phyloP scores from a whole-genome alignment of 1,140 invertebrate species.

The Manduca sexta region DNA sequence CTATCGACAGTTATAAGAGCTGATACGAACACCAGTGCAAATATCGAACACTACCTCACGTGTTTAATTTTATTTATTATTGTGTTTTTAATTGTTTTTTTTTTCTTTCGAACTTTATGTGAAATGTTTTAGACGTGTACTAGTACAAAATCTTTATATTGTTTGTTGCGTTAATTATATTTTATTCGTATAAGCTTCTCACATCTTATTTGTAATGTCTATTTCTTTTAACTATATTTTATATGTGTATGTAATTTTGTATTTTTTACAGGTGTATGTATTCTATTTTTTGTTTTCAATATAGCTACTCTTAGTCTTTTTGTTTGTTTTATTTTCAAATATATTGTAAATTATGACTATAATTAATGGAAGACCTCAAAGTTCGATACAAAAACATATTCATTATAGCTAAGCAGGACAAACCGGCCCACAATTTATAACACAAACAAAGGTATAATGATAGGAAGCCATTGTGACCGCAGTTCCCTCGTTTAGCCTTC shows the following conservation, averaged over 20 bases:
- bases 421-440: slow-evolving; percentile 19
- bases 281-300: slow-evolving; percentile 27
- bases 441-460: slow-evolving; percentile 26
- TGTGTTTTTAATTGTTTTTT: slow-evolving; percentile 1
- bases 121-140: slow-evolving; percentile 9
- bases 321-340: slow-evolving; percentile 34
- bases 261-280: slow-evolving; percentile 9
- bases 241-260: slow-evolving; percentile 8
- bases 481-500: slow-evolving; percentile 40
- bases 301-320: slow-evolving; percentile 24
- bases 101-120: slow-evolving; percentile 8
- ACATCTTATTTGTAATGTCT: no score
- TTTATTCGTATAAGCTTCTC: no score
- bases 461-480: slow-evolving; percentile 29
- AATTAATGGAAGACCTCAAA: not conserved
- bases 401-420: not conserved
- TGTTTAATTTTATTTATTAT: slow-evolving; percentile 1
- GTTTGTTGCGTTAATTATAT: no score
- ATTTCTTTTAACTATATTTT: no score
- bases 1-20: slow-evolving; percentile 30
- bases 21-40: slow-evolving; percentile 34
- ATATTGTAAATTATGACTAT: not conserved
- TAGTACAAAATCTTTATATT: not conserved
- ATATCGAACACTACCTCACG: not conserved
- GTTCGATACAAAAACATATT: no score